Base-by-base conservation (phyloP, 2,113 vertebrate species). In the Psophia crepitans region DNA sequence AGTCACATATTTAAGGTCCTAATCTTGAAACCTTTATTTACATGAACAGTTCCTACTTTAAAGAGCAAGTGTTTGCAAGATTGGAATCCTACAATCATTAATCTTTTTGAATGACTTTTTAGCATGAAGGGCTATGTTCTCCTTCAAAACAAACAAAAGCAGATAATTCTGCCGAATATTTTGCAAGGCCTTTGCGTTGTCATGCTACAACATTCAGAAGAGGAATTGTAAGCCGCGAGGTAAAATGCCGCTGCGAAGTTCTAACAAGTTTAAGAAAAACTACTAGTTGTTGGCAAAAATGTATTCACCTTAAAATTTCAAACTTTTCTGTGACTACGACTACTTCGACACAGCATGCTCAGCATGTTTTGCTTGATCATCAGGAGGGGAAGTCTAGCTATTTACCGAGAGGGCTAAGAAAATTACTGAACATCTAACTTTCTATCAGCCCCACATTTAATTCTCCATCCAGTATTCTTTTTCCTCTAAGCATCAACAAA, bases 11-110 rank as follows among this genome's bases (percentile, higher is more conserved):
- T 92, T 91, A 73, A 73, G 41, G 65, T 84, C 23, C 30, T 92
- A 49, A 86, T 92, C 78, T 69, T 39, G 20, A 92, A 90, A 73
- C 20, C 11, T 63, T 93, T 94, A 75, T 86, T 96, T 84, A 94
- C 65, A 77, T 30, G 30, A 91, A 76, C 63, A 88, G 33, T 37
- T 87, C 48, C 89, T 82, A 74, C 63, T 82, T 76, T 86, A 84
- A 87, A 89, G 81, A 81, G 60, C 24, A 90, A 93, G 70, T 21
- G 44, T 90, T 97, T 87, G 87, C 75, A 95, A 76, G 93, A 93
- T 20, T 4, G 39, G 92, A 92, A 86, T 85, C 85, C 78, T 82
- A 49, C 84, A 51, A 58, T 80, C 90, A 93, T 93, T 93, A 93
- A 96, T 93, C 96, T 94, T 94, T 80, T 28, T 44, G 32, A 93